Evolutionary conservation across 2,888 invertebrate genomes (phyloP).

Genomic region (Chorisops tibialis): DNA sequence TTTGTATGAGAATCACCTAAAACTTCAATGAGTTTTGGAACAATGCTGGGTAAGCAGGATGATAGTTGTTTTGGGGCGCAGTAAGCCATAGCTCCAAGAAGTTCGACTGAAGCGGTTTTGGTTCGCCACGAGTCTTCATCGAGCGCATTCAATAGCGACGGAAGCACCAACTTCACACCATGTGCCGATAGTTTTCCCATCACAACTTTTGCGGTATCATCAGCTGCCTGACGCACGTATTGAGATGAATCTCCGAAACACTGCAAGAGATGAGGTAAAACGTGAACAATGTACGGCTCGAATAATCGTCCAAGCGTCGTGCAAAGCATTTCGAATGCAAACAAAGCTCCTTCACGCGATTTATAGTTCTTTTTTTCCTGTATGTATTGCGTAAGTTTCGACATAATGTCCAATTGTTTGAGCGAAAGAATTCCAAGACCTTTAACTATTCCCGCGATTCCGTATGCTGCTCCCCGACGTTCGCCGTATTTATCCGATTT

Average conservation of each 20-base stretch:
- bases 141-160: slow-evolving; percentile 85
- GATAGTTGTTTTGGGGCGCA: slow-evolving; percentile 99
- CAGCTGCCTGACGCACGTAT: slow-evolving; percentile 93
- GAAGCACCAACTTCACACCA: slow-evolving; percentile 95
- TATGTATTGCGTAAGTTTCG: slow-evolving; percentile 85
- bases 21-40: slow-evolving; percentile 95
- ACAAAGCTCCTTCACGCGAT: slow-evolving; percentile 91
- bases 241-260: slow-evolving; percentile 96
- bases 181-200: slow-evolving; percentile 94
- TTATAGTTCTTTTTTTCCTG: slow-evolving; percentile 96
- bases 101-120: slow-evolving; percentile 92
- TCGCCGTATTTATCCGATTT: slow-evolving; percentile 88
- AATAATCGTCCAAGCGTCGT: slow-evolving; percentile 86
- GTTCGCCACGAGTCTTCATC: slow-evolving; percentile 99
- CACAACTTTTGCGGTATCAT: slow-evolving; percentile 93
- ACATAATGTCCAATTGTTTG: slow-evolving; percentile 95
- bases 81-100: slow-evolving; percentile 96
- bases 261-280: slow-evolving; percentile 87
- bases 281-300: slow-evolving; percentile 98
- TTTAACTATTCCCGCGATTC: slow-evolving; percentile 93
- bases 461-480: slow-evolving; percentile 90
- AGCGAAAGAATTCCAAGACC: slow-evolving; percentile 94
- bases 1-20: slow-evolving; percentile 96
- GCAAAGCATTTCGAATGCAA: slow-evolving; percentile 97
- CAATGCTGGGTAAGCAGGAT: slow-evolving; percentile 95